Evolutionary conservation across 2,888 invertebrate genomes (phyloP), one percentile per base, ranked within the genome.

Genomic region (Yponomeuta malinellus): DNA sequence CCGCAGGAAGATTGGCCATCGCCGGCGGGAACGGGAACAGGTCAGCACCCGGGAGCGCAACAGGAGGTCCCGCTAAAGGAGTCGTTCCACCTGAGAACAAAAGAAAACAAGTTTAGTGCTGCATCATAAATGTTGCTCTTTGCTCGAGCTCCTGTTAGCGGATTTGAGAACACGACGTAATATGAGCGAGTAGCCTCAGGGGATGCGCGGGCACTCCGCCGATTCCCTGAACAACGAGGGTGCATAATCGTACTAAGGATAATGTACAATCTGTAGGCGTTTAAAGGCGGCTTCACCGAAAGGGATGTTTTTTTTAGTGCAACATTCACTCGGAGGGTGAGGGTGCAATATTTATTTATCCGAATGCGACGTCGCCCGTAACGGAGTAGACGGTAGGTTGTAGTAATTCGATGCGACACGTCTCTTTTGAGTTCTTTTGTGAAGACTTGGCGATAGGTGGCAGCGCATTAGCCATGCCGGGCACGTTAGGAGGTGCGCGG

Each of bases 181-280:
- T 89, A 92, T 91, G 92, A 91, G 85, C 85, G 85, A 90, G 87
- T 84, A 85, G 86, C 83, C 92, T 82, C 86, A 69, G 72, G 89
- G 88, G 92, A 86, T 76, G 76, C 87, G 79, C 81, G 86, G 87
- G 90, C 86, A 89, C 90, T 90, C 86, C 82, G 85, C 78, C 84
- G 86, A 90, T 89, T 90, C 90, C 88, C 91, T 81, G 89, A 86
- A 90, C 91, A 88, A 83, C 88, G 90, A 86, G 92, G 92, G 92
- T 92, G 92, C 92, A 92, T 92, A 92, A 92, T 92, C 90, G 89
- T 88, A 90, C 89, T 90, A 90, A 91, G 90, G 92, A 92, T 91
- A 92, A 91, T 92, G 91, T 92, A 92, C 92, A 92, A 92, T 92
- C 92, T 92, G 92, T 91, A 92, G 92, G 90, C 92, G 90, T 92